Evolutionary conservation across 2,797 vertebrate species (phyloP), one percentile per base, ranked within the genome.

Genomic region (Hephaestus fuliginosus): DNA sequence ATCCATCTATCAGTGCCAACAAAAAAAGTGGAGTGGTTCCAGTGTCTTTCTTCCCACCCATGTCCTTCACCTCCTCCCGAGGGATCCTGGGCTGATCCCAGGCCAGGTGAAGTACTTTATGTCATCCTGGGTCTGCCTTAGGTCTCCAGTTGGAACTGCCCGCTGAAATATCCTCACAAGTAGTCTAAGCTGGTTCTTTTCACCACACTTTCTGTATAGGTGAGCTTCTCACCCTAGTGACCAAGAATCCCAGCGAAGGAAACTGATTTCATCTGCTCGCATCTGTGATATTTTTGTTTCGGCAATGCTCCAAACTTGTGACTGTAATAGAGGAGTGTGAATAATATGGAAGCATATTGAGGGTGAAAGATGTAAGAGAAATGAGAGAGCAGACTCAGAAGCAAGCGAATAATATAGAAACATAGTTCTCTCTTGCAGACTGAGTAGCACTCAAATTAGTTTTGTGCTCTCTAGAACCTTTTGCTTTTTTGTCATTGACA

Each of bases 61-160:
- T 49, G n/a, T 61, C 52, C 53, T 56, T 70, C 28, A 33, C 14
- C 33, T 55, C 15, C 13, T 70, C 55, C 52, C 46, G 52, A 5
- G 53, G 48, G 49, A 66, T 69, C 28, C 15, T 28, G 39, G 43
- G 51, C 56, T 71, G 41, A 60, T 81, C 60, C 36, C 36, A 77
- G 76, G 56, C 70, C 56, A 80, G 71, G 70, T 76, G 48, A 30
- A 70, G 57, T 73, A 52, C 49, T 73, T 67, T 39, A 36, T 58
- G 52, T 71, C 60, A 76, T 69, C 58, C 20, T 58, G 22, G 41
- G 33, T 81, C 49, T 72, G 53, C 25, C 57, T 44, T 13, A 53
- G 56, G 28, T 71, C 22, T 76, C 28, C n/a, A 10, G 36, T 30
- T 44, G 3, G 20, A 65, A 33, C 25, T 65, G 15, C 11, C 25